Evolutionary conservation across 2,797 vertebrate genomes (phyloP), one percentile per base, ranked within the genome.

Genomic region (Myotis myotis): DNA sequence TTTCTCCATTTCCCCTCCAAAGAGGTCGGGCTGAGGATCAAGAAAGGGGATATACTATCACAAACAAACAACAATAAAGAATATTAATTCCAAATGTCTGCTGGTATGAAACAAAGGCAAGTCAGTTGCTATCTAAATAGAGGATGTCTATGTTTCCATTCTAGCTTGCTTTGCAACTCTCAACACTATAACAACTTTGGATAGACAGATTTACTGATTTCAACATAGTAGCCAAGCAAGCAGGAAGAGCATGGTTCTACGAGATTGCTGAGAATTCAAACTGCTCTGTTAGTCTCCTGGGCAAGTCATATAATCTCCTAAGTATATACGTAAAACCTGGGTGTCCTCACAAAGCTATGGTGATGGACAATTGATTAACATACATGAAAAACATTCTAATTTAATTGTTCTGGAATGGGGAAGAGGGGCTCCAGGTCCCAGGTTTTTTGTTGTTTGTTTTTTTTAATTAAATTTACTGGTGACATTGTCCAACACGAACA

Each of bases 121-220:
- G n/a, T 53, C 44, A 55, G 44, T 15, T 44, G 6, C n/a, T 25
- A 64, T 25, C 12, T 87, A 66, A 90, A 41, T 66, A 28, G 8
- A 91, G 20, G 76, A 33, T 33, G 13, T 70, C 41, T 94, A 36
- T 1, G 8, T 71, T 86, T 70, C 85, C 68, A 92, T 41, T 36
- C 36, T 76, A 75, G 53, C 22, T 15, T 93, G 44, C 64, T 85
- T 76, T 93, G 60, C 79, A 95, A 85, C 25, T 84, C n/a, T 28
- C 25, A 80, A 91, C 38, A 23, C 79, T 74, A 70, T 10, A 38
- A 62, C 79, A 49, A 41, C 25, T 80, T 22, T 80, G 36, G 17
- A 33, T 17, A 86, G 30, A 55, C 13, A 79, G 41, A 55, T 19
- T 75, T 81, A 75, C 5, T 44, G 49, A 93, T 74, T 91, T 91